Evolutionary conservation across 2,888 invertebrate species (phyloP), one percentile per base, ranked within the genome.

Genomic region (Philhelius pedissequus): DNA sequence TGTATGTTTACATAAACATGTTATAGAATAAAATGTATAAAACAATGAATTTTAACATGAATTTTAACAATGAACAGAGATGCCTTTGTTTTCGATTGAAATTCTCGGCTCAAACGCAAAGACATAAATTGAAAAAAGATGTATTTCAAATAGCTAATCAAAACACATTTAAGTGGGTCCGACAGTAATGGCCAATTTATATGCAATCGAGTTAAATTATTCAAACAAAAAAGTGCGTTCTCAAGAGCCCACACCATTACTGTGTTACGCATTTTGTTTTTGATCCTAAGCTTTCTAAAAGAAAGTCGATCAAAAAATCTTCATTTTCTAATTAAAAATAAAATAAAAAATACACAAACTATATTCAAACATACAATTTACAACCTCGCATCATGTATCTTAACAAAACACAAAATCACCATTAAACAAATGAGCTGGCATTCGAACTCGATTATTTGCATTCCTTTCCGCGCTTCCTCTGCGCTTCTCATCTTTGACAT

Each of bases 391-490:
- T 22, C 20, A 40, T 3, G 18, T 45, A 20, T 20, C 64, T 25
- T 7, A 43, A 62, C 40, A 62, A 27, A 30, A 15, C 25, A 60
- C 27, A 22, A 48, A 32, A 48, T 22, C 18, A 9, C 32, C 20
- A 64, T 32, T 15, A 64, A 64, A 64, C 64, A 48, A 64, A 64
- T 48, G 64, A 64, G 32, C 32, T 64, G 48, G 15, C 4, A 22
- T 32, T 22, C 45, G 30, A 64, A 64, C 64, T 64, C 3, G 30
- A 30, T 64, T 48, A 45, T 48, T 48, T 64, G 48, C 45, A 48
- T 45, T 62, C 56, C 20, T 35, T 9, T n/a, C n/a, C n/a, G n/a
- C 11, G 5, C 18, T 27, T 8, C 30, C 30, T 15, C 20, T 11
- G 6, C 18, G 1, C 6, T n/a, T 30, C 27, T 43, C 43, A 11